Conservation (phyloP, 1,140 invertebrate species). For the Bilobella aurantiaca region DNA sequence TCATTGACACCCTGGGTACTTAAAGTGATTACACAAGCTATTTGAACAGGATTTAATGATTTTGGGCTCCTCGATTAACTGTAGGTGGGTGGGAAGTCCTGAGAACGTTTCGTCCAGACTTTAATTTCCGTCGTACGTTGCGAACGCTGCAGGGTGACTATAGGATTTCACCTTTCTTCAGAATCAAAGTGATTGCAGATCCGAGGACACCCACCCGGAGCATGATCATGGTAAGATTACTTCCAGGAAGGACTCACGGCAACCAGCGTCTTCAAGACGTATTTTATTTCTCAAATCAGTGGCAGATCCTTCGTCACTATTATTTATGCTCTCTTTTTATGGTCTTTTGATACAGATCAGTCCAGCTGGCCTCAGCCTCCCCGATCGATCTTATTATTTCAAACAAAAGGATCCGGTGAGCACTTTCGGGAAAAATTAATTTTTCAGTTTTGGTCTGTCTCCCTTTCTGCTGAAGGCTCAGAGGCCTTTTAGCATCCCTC, state of each 20-base stretch:
- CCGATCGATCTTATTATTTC: conserved; percentile 46
- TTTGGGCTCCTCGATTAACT: conserved; percentile 24
- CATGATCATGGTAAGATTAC: conserved; percentile 42
- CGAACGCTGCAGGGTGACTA: conserved; percentile 42
- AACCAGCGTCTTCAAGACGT: background rate
- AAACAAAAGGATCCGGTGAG: conserved; percentile 40
- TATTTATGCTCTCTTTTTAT: background rate
- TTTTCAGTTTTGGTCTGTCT: background rate
- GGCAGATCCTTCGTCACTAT: too few relatives aligned
- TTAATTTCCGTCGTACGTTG: conserved; percentile 41
- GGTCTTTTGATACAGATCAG: conserved; percentile 36
- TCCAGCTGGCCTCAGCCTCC: conserved; percentile 47
- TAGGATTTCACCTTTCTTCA: conserved; percentile 45
- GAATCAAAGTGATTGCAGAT: conserved; percentile 45
- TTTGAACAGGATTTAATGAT: too few relatives aligned
- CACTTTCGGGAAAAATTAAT: background rate
- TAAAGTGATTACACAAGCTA: too few relatives aligned
- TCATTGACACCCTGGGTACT: too few relatives aligned
- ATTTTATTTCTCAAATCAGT: too few relatives aligned
- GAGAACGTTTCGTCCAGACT: conserved; percentile 41
- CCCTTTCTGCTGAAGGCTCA: background rate
- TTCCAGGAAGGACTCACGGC: background rate
- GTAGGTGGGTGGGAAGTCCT: conserved; percentile 47
- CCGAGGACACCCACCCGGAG: conserved; percentile 39
- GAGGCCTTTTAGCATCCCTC: background rate